Evolutionary conservation across 1,140 invertebrate genomes (phyloP).

Genomic region (Hesperophylax magnus): DNA sequence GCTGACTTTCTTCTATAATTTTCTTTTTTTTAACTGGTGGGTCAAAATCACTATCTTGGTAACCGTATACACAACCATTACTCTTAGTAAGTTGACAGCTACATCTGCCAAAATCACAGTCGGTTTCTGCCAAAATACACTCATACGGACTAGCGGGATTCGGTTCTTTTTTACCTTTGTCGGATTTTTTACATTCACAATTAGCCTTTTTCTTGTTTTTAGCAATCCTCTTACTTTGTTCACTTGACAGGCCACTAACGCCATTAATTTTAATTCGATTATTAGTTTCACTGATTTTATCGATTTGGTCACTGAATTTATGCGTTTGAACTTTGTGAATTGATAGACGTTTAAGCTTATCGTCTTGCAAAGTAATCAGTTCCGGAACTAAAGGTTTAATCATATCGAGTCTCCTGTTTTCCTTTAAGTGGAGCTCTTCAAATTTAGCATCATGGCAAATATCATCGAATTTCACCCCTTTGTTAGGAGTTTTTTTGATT

Average conservation of each 20-base stretch:
- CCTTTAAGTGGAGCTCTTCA: not conserved
- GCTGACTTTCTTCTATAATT: not conserved
- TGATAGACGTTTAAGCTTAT: not conserved
- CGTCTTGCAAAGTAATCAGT: not conserved
- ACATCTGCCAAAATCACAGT: constrained; percentile 50
- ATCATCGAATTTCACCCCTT: constrained; percentile 33
- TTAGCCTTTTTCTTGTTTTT: constrained; percentile 21
- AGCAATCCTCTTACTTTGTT: not conserved
- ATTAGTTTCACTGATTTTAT: not conserved
- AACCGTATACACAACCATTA: constrained; percentile 24
- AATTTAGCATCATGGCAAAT: constrained; percentile 22
- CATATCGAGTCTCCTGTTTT: not conserved
- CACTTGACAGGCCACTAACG: not conserved
- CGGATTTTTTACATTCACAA: constrained; percentile 29
- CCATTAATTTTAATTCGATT: constrained; percentile 4
- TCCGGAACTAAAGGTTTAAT: not conserved
- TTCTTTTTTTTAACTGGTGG: constrained; percentile 31
- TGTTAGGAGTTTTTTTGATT: constrained; percentile 27
- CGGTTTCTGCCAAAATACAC: constrained; percentile 45
- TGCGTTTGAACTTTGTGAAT: not conserved
- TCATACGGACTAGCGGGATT: constrained; percentile 43
- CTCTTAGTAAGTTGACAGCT: constrained; percentile 48
- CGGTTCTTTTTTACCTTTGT: constrained; percentile 6
- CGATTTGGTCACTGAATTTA: not conserved
- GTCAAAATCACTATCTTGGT: constrained; percentile 7